Percentiles rank a stretch among this genome's conserved stretches.
Evolutionary conservation across 2,113 vertebrate genomes (phyloP).

Genomic region (Rhodinocichla rosea): DNA sequence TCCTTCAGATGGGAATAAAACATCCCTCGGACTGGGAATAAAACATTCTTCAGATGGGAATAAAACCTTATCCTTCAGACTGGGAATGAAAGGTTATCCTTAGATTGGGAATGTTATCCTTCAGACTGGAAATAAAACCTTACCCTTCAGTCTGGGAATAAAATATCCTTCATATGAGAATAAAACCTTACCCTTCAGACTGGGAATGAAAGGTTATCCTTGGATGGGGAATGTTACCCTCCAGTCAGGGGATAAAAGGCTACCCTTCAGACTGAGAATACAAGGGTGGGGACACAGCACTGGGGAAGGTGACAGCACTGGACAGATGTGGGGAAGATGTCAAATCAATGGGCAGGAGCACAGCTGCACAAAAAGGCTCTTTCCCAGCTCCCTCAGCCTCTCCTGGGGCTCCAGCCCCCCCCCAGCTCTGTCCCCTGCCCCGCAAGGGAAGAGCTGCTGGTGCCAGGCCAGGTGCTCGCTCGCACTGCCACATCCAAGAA

Average conservation of each 20-base stretch:
- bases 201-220: too few relatives aligned
- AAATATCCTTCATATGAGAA: too few relatives aligned
- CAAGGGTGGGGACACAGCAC: not conserved
- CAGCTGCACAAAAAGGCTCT: not conserved
- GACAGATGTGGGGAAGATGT: not conserved
- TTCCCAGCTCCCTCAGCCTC: not conserved
- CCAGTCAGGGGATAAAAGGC: rapidly evolving
- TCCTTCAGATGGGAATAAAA: too few relatives aligned
- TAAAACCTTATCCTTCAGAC: not conserved
- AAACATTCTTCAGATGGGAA: too few relatives aligned
- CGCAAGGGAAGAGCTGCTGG: not conserved
- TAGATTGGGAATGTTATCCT: too few relatives aligned
- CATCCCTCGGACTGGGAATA: too few relatives aligned
- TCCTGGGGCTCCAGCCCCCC: not conserved
- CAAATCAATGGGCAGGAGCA: not conserved
- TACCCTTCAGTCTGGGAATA: too few relatives aligned
- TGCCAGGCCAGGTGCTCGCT: not conserved
- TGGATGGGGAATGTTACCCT: too few relatives aligned
- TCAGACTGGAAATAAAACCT: too few relatives aligned
- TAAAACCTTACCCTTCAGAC: too few relatives aligned
- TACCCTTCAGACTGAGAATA: too few relatives aligned
- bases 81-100: too few relatives aligned
- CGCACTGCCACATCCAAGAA: not conserved
- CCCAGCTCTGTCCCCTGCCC: not conserved
- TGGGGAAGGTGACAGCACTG: rapidly evolving